Base-by-base conservation (phyloP, 2,888 invertebrate species). In the Sphaerophoria rueppellii region DNA sequence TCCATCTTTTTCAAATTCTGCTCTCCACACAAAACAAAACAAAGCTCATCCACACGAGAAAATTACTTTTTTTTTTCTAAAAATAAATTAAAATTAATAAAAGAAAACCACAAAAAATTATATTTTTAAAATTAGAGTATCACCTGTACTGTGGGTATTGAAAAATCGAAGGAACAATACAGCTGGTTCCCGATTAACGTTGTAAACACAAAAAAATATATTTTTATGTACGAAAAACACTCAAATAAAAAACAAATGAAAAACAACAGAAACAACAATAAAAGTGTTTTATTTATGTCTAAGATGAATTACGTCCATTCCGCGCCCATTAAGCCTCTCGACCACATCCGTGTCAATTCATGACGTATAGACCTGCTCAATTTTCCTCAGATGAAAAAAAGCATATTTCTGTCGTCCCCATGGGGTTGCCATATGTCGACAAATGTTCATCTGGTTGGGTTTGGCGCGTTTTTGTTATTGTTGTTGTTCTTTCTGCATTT, bases 371-470 rank as follows among this genome's bases (percentile, higher is more conserved):
- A 54, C 14, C 48, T 50, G 12, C 11, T 9, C 35, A 24, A 24
- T 24, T 24, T n/a, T 16, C 40, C 54, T 52, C 71, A 52, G 65
- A 54, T 76, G 70, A 65, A 40, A 67, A 67, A 67, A 32, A 54
- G 5, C 6, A n/a, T 6, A 46, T 52, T 46, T 40, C 34, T 35
- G n/a, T 34, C 6, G 50, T 76, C 60, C 24, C 71, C 61, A 76
- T 83, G 83, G 83, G 83, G 83, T 83, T 83, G 83, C 83, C 83
- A 83, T 80, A 72, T 80, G 80, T 80, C 57, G 80, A 75, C 61
- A 40, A 72, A 79, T 75, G 40, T 48, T 58, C 46, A 52, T 48
- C 69, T 54, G 46, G 55, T 24, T 37, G 48, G 24, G 43, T 9
- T 50, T 40, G 43, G 16, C 46, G 37, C 60, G 40, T 16, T 34